Evolutionary conservation across 2,797 vertebrate species (phyloP).

Genomic region (Florisuga fusca): DNA sequence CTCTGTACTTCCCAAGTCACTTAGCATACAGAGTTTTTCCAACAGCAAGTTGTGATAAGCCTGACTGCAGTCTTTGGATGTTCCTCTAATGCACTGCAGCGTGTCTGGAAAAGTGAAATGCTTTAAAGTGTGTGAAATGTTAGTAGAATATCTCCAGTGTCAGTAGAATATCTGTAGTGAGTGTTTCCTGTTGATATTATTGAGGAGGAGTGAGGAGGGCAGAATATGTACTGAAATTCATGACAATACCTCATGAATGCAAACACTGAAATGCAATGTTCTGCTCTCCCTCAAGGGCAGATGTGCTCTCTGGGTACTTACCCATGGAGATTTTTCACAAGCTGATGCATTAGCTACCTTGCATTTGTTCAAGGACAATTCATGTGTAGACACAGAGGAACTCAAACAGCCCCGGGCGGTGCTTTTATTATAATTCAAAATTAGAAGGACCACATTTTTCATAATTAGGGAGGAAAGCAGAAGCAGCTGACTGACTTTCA

Average conservation of each 20-base stretch:
- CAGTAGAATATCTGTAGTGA: neutral
- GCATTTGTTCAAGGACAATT: conserved; percentile 48
- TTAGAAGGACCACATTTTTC: conserved; percentile 51
- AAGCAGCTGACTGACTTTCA: neutral
- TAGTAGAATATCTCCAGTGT: neutral
- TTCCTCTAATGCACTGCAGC: neutral
- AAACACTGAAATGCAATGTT: neutral
- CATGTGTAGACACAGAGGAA: neutral
- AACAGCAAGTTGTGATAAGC: neutral
- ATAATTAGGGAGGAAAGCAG: conserved; percentile 52
- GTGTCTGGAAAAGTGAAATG: neutral
- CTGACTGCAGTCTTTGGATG: neutral
- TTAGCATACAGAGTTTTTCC: neutral
- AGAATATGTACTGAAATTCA: neutral
- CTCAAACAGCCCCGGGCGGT: neutral
- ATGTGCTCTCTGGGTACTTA: neutral
- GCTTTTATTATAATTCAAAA: conserved; percentile 24
- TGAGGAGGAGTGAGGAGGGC: neutral
- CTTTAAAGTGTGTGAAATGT: neutral
- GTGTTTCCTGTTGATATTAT: neutral
- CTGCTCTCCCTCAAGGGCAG: neutral
- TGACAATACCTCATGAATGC: neutral
- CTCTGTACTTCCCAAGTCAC: neutral
- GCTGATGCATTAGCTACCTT: conserved; percentile 13
- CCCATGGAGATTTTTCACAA: conserved; percentile 2